Evolutionary conservation across 2,113 vertebrate species (phyloP).

Genomic region (Isurus oxyrinchus): DNA sequence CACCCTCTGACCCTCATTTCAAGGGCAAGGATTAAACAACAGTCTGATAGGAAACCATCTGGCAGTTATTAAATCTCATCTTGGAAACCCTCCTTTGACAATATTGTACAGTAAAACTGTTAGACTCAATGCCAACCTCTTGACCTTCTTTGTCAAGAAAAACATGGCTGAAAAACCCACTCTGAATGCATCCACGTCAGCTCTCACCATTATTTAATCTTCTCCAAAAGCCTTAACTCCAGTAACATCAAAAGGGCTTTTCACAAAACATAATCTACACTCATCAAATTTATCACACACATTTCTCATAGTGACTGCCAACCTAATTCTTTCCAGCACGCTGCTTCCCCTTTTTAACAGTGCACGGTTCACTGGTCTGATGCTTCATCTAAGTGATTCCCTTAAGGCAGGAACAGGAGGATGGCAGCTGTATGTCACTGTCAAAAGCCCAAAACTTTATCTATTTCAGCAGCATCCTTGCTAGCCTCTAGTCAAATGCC

Average conservation of each 20-base stretch:
- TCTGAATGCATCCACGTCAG: not conserved
- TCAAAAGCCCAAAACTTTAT: not conserved
- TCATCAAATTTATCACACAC: slow-evolving; percentile 6
- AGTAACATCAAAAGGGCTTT: not conserved
- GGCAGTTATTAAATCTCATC: not conserved
- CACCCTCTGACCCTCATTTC: not conserved
- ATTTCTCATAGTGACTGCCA: not conserved
- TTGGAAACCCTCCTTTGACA: not conserved
- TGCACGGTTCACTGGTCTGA: not conserved
- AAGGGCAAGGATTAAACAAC: not conserved
- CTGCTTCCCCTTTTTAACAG: not conserved
- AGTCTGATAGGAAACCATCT: not conserved
- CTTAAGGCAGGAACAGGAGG: not conserved
- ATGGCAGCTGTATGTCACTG: not conserved
- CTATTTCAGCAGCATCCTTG: not conserved
- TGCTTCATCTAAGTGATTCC: slow-evolving; percentile 12
- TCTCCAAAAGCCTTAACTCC: not conserved
- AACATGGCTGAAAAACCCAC: not conserved
- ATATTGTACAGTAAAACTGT: not conserved
- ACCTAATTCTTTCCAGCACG: not conserved
- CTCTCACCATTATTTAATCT: not conserved
- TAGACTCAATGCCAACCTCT: not conserved
- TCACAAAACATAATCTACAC: not conserved
- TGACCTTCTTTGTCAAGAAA: not conserved
- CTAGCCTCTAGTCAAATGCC: not conserved